phyloP scores from a whole-genome alignment of 2,797 vertebrate genomes.

The Pseudotriccus pelzelni region DNA sequence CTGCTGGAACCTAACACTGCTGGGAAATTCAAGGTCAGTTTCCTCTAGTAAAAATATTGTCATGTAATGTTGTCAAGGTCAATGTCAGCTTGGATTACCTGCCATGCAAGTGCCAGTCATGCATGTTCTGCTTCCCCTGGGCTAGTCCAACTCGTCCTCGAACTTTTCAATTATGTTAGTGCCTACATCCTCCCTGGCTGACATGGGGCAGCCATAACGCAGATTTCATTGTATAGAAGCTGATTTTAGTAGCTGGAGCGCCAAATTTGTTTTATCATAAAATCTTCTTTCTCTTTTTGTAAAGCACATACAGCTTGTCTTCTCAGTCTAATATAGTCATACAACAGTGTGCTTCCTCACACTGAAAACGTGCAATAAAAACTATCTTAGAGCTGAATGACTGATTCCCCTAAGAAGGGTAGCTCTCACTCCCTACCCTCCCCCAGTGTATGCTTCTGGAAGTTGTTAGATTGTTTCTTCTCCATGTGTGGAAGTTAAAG shows the following conservation, averaged over 20 bases:
- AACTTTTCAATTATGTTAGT: background rate
- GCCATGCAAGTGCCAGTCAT: constrained; percentile 25
- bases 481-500: background rate
- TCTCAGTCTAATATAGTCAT: background rate
- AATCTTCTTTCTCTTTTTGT: background rate
- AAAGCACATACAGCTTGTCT: background rate
- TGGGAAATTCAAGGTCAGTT: constrained; percentile 21
- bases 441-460: background rate
- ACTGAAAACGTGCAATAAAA: constrained; percentile 11
- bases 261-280: background rate
- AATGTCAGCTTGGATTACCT: constrained; percentile 56
- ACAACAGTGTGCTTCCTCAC: background rate
- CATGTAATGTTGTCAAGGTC: constrained; percentile 27
- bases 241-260: background rate
- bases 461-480: background rate
- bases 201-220: background rate
- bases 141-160: background rate
- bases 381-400: background rate
- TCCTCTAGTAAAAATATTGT: background rate
- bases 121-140: constrained; percentile 29
- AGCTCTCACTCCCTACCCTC: background rate
- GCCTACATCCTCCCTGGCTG: background rate
- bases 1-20: background rate
- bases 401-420: background rate
- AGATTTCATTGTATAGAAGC: background rate